phyloP scores from a whole-genome alignment of 2,797 vertebrate genomes.

The Sebastiscus albofasciatus region DNA sequence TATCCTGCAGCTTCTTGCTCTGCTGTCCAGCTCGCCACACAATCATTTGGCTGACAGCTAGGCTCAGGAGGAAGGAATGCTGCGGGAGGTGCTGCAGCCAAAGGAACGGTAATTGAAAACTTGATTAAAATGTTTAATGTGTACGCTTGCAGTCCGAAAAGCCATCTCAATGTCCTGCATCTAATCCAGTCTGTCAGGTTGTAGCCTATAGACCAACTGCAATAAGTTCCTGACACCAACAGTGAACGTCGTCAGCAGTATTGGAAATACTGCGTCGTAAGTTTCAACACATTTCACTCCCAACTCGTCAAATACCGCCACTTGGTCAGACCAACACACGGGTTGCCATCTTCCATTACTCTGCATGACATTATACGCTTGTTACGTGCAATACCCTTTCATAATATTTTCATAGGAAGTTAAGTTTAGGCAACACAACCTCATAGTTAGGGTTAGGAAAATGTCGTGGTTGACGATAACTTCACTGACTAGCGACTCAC shows the following conservation, averaged over 20 bases:
- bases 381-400: too few relatives aligned
- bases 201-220: not conserved
- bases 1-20: slow-evolving; percentile 55
- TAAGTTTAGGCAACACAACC: too few relatives aligned
- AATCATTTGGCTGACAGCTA: slow-evolving; percentile 45
- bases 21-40: slow-evolving; percentile 47
- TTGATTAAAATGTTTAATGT: slow-evolving; percentile 58
- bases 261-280: not conserved
- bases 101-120: slow-evolving; percentile 61
- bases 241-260: not conserved
- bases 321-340: too few relatives aligned
- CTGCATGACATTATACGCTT: too few relatives aligned
- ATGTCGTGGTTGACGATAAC: too few relatives aligned
- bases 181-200: slow-evolving; percentile 17
- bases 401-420: too few relatives aligned
- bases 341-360: too few relatives aligned
- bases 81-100: slow-evolving; percentile 5
- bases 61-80: slow-evolving; percentile 6
- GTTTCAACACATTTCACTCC: not conserved
- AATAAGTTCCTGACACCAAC: not conserved
- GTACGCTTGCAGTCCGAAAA: slow-evolving; percentile 20
- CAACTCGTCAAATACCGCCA: too few relatives aligned
- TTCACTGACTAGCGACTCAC: too few relatives aligned
- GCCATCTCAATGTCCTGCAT: slow-evolving; percentile 4
- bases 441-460: too few relatives aligned